Base-by-base conservation (phyloP, 2,888 invertebrate species). In the Andrena trimmerana region DNA sequence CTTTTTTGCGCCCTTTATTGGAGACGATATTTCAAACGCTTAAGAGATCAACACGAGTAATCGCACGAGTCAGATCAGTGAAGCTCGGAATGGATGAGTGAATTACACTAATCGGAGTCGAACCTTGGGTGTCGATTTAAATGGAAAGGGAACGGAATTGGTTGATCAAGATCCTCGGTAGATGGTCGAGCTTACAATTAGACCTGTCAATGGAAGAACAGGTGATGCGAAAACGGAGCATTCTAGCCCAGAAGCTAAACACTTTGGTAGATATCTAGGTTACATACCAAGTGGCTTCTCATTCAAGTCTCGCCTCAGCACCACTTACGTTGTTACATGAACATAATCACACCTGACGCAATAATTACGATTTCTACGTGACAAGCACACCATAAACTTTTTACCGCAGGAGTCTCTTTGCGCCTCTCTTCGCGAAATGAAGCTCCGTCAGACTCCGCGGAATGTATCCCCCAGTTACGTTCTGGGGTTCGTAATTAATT, bases 401-500 rank as follows among this genome's bases (percentile, higher is more conserved):
- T 42, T 16, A 42, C 42, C 7, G 52, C 20, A 7, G n/a, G n/a
- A 20, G 20, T 52, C 20, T 42, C 13, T 42, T 42, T 13, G 42
- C 42, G 42, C 65, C 13, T 24, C n/a, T n/a, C n/a, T n/a, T n/a
- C 24, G 36, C 36, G 16, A n/a, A 67, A 52, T 66, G 0, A 42
- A 42, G 42, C 42, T 42, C 0, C 20, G 33, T 67, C 50, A 24
- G 54, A 68, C 27, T 36, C 27, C 69, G 24, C 8, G 3, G 42
- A 48, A 27, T 16, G 42, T 27, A 59, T 20, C 4, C 65, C 8
- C 24, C 31, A 27, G 20, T 31, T 10, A 13, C 27, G 6, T 42
- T 27, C 62, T 29, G 20, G 50, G 52, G 75, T 71, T 81, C 27
- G n/a, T 48, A 83, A 81, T 81, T 83, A 82, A 77, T 78, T 36